Percentiles rank a stretch among this genome's conserved stretches.
Conservation (phyloP, 2,113 vertebrate species). For the Crotalus tigris region DNA sequence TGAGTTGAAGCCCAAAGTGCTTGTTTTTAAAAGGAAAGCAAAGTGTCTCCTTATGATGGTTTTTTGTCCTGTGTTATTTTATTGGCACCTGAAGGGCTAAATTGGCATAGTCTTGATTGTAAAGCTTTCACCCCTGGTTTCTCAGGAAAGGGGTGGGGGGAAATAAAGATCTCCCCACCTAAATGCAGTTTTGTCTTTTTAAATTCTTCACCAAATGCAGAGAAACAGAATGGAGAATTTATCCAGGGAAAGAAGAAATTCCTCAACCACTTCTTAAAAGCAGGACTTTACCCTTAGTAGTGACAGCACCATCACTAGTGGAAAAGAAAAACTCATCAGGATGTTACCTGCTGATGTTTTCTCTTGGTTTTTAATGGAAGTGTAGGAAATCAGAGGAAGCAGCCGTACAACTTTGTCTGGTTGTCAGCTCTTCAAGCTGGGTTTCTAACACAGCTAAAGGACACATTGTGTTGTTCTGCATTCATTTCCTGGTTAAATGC, state of each 20-base stretch:
- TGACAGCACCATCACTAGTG: background rate
- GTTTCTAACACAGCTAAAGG: background rate
- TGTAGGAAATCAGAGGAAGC: background rate
- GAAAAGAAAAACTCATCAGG: background rate
- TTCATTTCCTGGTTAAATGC: conserved; percentile 11
- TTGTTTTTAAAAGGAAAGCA: background rate
- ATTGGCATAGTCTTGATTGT: background rate
- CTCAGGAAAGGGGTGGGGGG: background rate
- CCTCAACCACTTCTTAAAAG: background rate
- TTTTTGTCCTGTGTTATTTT: background rate
- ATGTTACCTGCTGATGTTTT: background rate
- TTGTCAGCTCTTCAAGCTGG: background rate
- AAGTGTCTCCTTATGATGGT: background rate
- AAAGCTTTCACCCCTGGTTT: background rate
- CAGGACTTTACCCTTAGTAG: background rate
- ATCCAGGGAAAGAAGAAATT: background rate
- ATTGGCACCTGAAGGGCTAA: background rate
- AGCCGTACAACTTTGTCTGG: background rate
- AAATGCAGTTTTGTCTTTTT: background rate
- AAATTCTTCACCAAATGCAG: background rate
- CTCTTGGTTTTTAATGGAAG: background rate
- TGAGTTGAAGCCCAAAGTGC: background rate
- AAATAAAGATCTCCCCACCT: background rate
- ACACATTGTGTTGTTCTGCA: background rate
- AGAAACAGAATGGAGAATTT: background rate